Evolutionary conservation across 1,140 invertebrate genomes (phyloP).

Genomic region (Drosophila mojavensis): DNA sequence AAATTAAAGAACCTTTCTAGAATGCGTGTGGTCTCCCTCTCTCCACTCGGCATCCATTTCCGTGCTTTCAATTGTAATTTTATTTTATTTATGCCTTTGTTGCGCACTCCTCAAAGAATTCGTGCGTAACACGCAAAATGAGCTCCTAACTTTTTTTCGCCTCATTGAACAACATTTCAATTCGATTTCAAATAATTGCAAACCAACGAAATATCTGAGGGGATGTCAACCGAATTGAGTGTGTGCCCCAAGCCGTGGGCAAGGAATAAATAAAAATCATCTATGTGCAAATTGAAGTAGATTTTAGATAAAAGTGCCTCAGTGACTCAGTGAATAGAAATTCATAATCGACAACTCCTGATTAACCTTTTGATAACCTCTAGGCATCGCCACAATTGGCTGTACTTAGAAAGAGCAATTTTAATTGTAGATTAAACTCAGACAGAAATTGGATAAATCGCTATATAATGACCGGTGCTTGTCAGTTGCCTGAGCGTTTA

Average conservation of each 20-base stretch:
- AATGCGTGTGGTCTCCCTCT: background rate
- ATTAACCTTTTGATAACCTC: conserved; percentile 1
- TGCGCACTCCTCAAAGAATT: conserved; percentile 40
- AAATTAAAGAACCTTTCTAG: conserved; percentile 33
- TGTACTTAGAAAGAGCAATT: background rate
- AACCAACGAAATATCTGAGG: conserved; percentile 13
- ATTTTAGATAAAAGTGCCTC: background rate
- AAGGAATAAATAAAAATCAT: background rate
- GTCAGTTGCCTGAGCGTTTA: background rate
- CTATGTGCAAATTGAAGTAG: background rate
- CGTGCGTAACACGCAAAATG: conserved; percentile 61
- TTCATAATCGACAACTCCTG: too few species aligned
- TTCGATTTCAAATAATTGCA: conserved; percentile 73
- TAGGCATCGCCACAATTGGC: background rate
- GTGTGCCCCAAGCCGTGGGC: background rate
- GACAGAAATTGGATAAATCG: background rate
- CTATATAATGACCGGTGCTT: conserved; percentile 17
- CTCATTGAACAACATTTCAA: conserved; percentile 70
- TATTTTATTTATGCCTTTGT: conserved; percentile 56
- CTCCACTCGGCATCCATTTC: background rate
- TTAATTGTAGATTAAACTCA: background rate
- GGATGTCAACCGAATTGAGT: conserved; percentile 13
- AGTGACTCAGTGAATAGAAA: too few species aligned
- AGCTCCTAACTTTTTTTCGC: conserved; percentile 46
- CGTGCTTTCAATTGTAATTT: conserved; percentile 32